Evolutionary conservation across 2,888 invertebrate genomes (phyloP).

Genomic region (Tanaodytes sp.): DNA sequence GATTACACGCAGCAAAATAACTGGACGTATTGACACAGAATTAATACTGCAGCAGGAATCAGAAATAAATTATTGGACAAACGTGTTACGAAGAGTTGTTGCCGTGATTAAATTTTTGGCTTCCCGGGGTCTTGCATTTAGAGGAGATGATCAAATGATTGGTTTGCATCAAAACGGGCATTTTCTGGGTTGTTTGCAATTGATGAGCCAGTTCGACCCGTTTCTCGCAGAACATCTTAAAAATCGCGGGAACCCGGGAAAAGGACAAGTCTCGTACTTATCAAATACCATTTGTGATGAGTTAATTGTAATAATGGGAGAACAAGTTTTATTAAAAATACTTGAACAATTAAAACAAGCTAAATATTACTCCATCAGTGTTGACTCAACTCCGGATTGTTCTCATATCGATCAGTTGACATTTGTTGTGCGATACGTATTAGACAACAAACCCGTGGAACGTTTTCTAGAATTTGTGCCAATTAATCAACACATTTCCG

Average conservation of each 20-base stretch:
- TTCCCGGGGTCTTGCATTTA: neutral
- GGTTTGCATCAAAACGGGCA: slow-evolving; percentile 9
- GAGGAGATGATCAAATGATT: slow-evolving; percentile 1
- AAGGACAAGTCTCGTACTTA: slow-evolving; percentile 49
- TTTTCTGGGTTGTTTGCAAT: slow-evolving; percentile 30
- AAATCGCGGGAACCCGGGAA: slow-evolving; percentile 53
- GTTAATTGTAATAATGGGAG: slow-evolving; percentile 10
- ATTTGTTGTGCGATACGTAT: slow-evolving; percentile 33
- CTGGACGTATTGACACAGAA: neutral
- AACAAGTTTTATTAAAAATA: slow-evolving; percentile 44
- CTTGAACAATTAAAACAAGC: slow-evolving; percentile 42
- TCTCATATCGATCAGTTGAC: slow-evolving; percentile 35
- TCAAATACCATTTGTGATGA: slow-evolving; percentile 37
- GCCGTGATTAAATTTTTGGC: neutral
- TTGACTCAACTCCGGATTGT: slow-evolving; percentile 57
- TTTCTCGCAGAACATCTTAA: slow-evolving; percentile 54
- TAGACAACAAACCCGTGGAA: slow-evolving; percentile 27
- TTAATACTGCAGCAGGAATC: neutral
- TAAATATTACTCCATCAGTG: slow-evolving; percentile 25
- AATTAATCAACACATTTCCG: slow-evolving; percentile 3
- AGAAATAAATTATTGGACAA: neutral
- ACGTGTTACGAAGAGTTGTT: neutral
- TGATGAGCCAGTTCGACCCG: slow-evolving; percentile 56
- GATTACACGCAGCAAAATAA: too few species aligned
- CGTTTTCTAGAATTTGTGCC: slow-evolving; percentile 30